phyloP scores from a whole-genome alignment of 2,797 vertebrate genomes.

The Gallinago nigripennis region DNA sequence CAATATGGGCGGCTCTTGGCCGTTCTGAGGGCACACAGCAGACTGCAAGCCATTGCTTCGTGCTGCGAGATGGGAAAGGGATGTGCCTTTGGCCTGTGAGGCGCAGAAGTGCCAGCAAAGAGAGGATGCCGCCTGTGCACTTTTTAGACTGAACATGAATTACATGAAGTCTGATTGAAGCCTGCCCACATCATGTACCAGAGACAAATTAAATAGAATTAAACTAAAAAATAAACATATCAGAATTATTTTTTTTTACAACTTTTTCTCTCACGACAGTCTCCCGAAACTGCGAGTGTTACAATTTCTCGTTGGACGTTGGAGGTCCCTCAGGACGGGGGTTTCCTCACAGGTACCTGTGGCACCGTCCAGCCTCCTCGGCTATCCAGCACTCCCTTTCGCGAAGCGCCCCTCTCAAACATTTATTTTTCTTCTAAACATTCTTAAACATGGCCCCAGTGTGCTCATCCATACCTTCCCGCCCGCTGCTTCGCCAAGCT shows the following conservation, averaged over 20 bases:
- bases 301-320: accelerated
- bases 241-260: too few relatives aligned
- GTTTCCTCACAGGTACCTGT: accelerated
- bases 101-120: not conserved
- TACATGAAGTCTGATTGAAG: accelerated
- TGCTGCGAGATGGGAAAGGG: accelerated
- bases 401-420: not conserved
- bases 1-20: accelerated
- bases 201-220: not conserved
- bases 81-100: accelerated
- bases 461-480: not conserved
- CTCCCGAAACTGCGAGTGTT: accelerated
- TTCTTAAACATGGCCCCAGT: accelerated
- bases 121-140: accelerated
- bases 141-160: not conserved
- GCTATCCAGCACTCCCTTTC: not conserved
- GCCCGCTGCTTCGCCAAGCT: accelerated
- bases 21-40: not conserved
- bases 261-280: accelerated
- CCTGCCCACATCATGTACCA: too few relatives aligned
- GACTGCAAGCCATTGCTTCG: too few relatives aligned
- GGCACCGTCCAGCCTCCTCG: not conserved
- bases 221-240: too few relatives aligned
- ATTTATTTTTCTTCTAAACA: too few relatives aligned
- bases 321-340: not conserved